Evolutionary conservation across 2,113 vertebrate species (phyloP).

Genomic region (Cyanoramphus novaezelandiae): DNA sequence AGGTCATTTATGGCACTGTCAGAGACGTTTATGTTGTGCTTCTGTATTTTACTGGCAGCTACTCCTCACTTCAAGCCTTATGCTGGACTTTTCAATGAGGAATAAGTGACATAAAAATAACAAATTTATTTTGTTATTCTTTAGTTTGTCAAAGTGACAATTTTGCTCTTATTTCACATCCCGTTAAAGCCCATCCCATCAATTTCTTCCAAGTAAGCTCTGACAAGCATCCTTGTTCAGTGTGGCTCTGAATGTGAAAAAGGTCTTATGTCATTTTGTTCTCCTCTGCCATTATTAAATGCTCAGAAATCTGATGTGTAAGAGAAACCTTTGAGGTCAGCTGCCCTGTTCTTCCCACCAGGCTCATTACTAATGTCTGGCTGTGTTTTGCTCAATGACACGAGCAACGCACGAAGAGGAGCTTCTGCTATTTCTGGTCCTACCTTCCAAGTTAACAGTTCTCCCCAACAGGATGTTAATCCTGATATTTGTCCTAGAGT

Average conservation of each 20-base stretch:
- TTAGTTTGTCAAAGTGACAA: neutral
- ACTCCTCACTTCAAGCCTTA: neutral
- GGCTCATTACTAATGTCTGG: neutral
- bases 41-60: neutral
- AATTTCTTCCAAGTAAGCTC: neutral
- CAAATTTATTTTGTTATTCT: neutral
- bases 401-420: neutral
- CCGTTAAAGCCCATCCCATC: neutral
- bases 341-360: neutral
- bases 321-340: neutral
- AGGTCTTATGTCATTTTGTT: neutral
- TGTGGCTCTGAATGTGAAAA: neutral
- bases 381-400: neutral
- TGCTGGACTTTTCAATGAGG: neutral
- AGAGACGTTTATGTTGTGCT: neutral
- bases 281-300: neutral
- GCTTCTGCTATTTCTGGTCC: neutral
- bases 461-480: neutral
- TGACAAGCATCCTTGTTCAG: neutral
- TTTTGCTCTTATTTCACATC: neutral
- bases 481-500: neutral
- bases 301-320: neutral
- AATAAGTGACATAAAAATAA: neutral
- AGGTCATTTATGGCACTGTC: neutral
- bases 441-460: neutral